Evolutionary conservation across 2,113 vertebrate species (phyloP), one percentile per base, ranked within the genome.

Genomic region (Grallaria varia): DNA sequence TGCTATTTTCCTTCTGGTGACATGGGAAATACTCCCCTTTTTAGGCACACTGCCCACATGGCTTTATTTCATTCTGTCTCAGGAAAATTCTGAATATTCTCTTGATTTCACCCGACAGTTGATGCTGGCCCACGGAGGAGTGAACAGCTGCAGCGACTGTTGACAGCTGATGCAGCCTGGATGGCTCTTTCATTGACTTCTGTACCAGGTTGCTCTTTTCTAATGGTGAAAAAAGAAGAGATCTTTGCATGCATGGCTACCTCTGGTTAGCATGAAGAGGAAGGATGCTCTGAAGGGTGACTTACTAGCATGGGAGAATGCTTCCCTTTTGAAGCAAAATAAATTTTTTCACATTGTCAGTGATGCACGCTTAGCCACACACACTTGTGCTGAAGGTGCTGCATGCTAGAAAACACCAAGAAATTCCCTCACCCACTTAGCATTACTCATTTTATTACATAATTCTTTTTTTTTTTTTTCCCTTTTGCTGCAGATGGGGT

Each of bases 241-340:
- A 63, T 30, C n/a, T 56, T 83, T 97, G 94, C 85, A 98, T 49
- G 98, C 98, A 95, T 98, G 98, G 87, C 28, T 97, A 97, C 97
- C 91, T 97, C 97, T 94, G 97, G 95, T 89, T 96, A 90, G 89
- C 93, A 84, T 0, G 74, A 97, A 96, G 96, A 98, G 97, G 97
- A 98, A 97, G 96, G 96, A 63, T 92, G 90, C 94, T 94, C 91
- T 90, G 94, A 95, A 95, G 93, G 84, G 79, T 77, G 82, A 80
- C 75, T 93, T 62, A 63, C 33, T 68, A 84, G 66, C 90, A 88
- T 30, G 66, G 89, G 80, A 27, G 5, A 95, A 75, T 58, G 76
- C 60, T 73, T 95, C 74, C 73, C 87, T 89, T 78, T 35, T 71
- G 71, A 95, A 96, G 78, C 67, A 94, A 44, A 91, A 83, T 67